These are phyloP conservation scores for Tuberolachnus salignus DNA, from an alignment of 2,888 invertebrate species.

Conservation along the genomic window DNA sequence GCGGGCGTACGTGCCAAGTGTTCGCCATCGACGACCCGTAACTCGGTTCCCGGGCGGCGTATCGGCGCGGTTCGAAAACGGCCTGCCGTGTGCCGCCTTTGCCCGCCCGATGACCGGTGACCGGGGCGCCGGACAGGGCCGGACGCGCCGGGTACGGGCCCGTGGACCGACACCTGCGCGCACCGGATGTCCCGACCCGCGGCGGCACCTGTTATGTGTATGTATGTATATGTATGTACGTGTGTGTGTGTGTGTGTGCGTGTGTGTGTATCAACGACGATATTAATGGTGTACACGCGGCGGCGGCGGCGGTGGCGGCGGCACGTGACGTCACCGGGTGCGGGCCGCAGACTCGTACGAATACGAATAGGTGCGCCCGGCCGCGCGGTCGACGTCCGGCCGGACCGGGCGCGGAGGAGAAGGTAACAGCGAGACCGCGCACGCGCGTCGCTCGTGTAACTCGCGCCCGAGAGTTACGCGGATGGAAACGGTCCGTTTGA, in stretches of 20 bases:
- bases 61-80: conserved; percentile 31
- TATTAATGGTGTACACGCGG: too few relatives aligned
- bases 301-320: too few relatives aligned
- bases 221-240: not conserved
- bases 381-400: not conserved
- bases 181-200: conserved; percentile 44
- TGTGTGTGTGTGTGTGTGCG: too few relatives aligned
- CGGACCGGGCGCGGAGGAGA: not conserved
- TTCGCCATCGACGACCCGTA: not conserved
- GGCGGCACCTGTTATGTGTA: not conserved
- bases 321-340: conserved; percentile 44
- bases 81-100: not conserved
- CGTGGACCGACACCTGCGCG: conserved; percentile 35
- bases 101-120: conserved; percentile 29
- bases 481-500: too few relatives aligned
- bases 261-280: too few relatives aligned
- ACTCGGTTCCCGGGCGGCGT: not conserved
- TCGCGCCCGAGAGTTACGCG: too few relatives aligned
- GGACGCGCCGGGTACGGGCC: conserved; percentile 10
- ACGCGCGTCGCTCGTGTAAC: too few relatives aligned
- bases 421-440: too few relatives aligned
- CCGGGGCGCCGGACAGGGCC: not conserved
- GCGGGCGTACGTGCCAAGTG: not conserved
- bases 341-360: conserved; percentile 25
- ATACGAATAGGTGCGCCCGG: conserved; percentile 36